A percentile compares a stretch with the other conserved stretches of the same genome.
Conservation (phyloP, 2,888 invertebrate genomes). For the Cactoblastis cactorum region DNA sequence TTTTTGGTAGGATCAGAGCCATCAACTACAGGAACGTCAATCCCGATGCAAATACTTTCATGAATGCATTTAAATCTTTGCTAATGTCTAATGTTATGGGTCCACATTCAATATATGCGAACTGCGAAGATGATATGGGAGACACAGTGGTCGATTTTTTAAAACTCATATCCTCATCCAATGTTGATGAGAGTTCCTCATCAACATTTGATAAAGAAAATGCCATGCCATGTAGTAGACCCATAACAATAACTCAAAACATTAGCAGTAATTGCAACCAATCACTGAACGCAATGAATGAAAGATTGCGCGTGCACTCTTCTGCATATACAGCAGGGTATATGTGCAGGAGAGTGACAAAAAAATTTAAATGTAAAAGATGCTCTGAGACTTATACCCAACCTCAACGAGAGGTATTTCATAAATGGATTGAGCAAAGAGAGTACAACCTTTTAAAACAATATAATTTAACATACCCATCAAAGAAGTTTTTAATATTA, state of each 20-base stretch:
- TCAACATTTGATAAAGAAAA: background rate
- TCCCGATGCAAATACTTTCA: slow-evolving; percentile 24
- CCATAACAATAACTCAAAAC: too few relatives aligned
- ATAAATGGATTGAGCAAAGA: background rate
- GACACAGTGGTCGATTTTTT: background rate
- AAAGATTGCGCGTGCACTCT: background rate
- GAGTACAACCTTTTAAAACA: background rate
- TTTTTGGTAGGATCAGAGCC: slow-evolving; percentile 27
- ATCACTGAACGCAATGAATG: background rate
- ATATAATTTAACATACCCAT: background rate
- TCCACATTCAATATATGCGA: slow-evolving; percentile 16
- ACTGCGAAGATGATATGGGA: slow-evolving; percentile 8
- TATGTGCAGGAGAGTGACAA: background rate
- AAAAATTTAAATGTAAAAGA: background rate
- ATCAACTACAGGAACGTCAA: slow-evolving; percentile 25
- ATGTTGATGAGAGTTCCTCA: too few relatives aligned
- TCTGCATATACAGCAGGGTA: background rate
- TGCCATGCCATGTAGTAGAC: too few relatives aligned
- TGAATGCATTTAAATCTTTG: slow-evolving; percentile 23
- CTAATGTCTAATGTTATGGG: slow-evolving; percentile 20
- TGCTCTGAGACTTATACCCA: background rate
- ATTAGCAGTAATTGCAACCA: too few relatives aligned
- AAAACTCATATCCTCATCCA: too few relatives aligned
- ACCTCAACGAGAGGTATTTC: background rate
- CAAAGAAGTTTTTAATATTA: background rate